Percentiles rank a stretch among this genome's conserved stretches.
These are phyloP conservation scores for Hoplostethus atlanticus DNA, from an alignment of 2,797 vertebrate species.

Conservation along the genomic window DNA sequence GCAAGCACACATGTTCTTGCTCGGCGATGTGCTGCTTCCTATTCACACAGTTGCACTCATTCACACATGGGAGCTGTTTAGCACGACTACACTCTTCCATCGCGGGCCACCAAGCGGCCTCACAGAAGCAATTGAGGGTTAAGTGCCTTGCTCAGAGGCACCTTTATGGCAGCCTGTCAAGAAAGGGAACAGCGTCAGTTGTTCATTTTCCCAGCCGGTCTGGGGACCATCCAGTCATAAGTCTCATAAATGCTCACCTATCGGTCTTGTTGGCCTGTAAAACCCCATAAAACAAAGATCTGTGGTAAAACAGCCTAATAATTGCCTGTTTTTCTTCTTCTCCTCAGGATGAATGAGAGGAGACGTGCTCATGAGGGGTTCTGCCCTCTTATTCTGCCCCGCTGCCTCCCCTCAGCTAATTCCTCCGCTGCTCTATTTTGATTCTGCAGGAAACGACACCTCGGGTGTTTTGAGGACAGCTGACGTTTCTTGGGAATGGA, in stretches of 20 bases:
- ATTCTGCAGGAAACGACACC: neutral
- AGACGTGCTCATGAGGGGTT: conserved; percentile 8
- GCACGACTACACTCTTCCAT: neutral
- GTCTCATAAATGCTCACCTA: neutral
- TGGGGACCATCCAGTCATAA: neutral
- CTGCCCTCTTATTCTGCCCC: conserved; percentile 1
- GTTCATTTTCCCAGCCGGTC: neutral
- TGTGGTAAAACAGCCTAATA: neutral
- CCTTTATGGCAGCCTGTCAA: neutral
- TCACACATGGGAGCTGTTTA: neutral
- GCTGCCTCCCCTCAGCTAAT: conserved; percentile 24
- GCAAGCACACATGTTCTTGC: too few relatives aligned
- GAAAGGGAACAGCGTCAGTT: neutral
- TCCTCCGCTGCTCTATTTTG: conserved; percentile 2
- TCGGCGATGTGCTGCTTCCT: too few relatives aligned
- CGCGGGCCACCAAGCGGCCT: too few relatives aligned
- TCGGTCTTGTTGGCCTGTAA: neutral
- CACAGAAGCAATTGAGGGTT: neutral
- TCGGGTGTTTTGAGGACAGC: neutral
- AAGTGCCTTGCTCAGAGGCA: neutral
- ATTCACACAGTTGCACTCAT: neutral
- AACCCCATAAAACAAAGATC: neutral
- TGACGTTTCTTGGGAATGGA: neutral
- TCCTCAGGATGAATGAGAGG: conserved; percentile 8
- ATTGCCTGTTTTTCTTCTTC: neutral